Conservation (phyloP, 2,888 invertebrate genomes). For the Embidobia sp. region DNA sequence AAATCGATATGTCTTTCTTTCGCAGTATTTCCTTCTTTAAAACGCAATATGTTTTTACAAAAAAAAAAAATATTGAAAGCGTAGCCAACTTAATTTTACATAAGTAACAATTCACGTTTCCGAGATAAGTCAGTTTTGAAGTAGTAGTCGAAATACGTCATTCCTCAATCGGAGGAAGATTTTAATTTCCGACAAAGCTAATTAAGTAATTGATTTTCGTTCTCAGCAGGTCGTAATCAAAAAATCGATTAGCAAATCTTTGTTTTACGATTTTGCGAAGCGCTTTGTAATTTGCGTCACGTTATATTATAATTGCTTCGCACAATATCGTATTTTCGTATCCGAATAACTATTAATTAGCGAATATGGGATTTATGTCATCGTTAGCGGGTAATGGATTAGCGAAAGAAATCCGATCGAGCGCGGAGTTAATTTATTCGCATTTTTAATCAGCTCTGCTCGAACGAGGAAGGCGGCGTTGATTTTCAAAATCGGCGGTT, state of each 20-base stretch:
- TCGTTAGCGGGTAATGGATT: constrained; percentile 8
- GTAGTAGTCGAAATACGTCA: no score
- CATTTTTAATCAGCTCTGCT: constrained; percentile 4
- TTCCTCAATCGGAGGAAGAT: no score
- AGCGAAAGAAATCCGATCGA: constrained; percentile 15
- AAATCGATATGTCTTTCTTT: no score
- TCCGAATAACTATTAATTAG: constrained; percentile 56
- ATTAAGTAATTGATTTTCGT: constrained; percentile 38
- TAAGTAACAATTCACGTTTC: no score
- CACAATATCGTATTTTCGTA: constrained; percentile 39
- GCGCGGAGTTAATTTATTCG: constrained; percentile 25
- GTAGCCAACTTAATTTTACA: no score
- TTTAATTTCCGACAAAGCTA: constrained; percentile 2
- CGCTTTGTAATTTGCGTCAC: constrained; percentile 41
- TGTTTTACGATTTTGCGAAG: constrained; percentile 27
- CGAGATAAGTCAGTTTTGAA: no score
- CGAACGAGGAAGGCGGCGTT: not conserved
- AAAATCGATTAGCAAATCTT: constrained; percentile 7
- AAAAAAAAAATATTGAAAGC: no score
- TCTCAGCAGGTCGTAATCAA: constrained; percentile 19
- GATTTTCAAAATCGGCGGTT: constrained; percentile 19
- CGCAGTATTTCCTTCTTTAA: no score
- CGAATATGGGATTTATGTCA: constrained; percentile 38
- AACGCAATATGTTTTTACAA: no score
- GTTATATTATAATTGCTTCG: constrained; percentile 28